Percentiles rank a stretch among this genome's conserved stretches.
These are phyloP conservation scores for Heliopora coerulea DNA, from an alignment of 92 coral and sea anemone genomes.

Conservation along the genomic window DNA sequence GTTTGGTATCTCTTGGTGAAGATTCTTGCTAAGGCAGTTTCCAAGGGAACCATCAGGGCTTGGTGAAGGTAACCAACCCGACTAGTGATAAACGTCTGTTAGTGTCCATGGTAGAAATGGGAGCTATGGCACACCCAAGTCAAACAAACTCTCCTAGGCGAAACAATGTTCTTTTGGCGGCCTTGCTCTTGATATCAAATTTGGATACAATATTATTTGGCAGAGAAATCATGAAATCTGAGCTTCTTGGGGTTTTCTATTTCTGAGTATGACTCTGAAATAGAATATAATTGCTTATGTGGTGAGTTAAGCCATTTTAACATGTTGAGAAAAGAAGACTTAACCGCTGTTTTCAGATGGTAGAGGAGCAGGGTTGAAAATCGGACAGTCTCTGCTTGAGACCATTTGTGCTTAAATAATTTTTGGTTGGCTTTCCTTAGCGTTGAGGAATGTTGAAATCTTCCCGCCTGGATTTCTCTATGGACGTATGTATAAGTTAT, in stretches of 20 bases:
- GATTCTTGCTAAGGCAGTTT: slow-evolving; percentile 19
- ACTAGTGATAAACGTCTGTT: slow-evolving; percentile 31
- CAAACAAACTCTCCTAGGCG: slow-evolving; percentile 5
- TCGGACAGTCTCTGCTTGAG: too few species aligned
- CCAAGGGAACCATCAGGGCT: slow-evolving; percentile 38
- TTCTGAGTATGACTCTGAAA: not conserved
- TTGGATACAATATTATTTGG: not conserved
- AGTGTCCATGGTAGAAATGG: not conserved
- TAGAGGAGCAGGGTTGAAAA: too few species aligned
- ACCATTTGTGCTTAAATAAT: too few species aligned
- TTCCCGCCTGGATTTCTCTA: too few species aligned
- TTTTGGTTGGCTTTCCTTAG: too few species aligned
- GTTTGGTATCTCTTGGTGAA: slow-evolving; percentile 36
- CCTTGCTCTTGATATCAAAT: not conserved
- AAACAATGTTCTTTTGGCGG: not conserved
- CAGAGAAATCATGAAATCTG: too few species aligned
- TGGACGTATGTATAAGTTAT: too few species aligned
- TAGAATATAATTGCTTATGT: too few species aligned
- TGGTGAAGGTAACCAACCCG: slow-evolving; percentile 43
- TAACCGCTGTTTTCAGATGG: too few species aligned
- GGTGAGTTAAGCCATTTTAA: too few species aligned
- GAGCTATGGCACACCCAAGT: not conserved
- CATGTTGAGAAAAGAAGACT: too few species aligned
- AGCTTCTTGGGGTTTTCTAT: not conserved
- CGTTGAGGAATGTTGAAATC: too few species aligned